Percentiles rank a stretch among this genome's conserved stretches.
phyloP scores from a whole-genome alignment of 2,113 vertebrate genomes.

The Megaceryle maxima region DNA sequence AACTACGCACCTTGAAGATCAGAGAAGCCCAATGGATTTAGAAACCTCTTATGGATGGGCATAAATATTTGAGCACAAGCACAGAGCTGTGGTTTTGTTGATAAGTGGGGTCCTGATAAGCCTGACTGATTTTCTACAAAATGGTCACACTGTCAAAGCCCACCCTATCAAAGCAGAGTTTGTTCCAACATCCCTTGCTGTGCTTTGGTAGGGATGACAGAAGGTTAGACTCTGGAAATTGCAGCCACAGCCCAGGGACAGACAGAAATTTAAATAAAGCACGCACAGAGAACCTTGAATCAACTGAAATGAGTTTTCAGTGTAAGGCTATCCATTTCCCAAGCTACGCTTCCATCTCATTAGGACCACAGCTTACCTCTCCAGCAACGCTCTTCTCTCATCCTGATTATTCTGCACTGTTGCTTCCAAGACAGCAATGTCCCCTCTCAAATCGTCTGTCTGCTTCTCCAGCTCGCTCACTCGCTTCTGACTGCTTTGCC shows the following conservation, averaged over 20 bases:
- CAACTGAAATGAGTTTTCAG: not conserved
- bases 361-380: conserved; percentile 78
- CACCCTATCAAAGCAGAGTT: not conserved
- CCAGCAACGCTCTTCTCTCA: conserved; percentile 90
- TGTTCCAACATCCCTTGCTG: not conserved
- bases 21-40: not conserved
- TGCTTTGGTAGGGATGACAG: not conserved
- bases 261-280: not conserved
- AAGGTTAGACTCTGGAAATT: not conserved
- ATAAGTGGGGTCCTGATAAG: not conserved
- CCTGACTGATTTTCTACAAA: not conserved
- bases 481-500: conserved; percentile 91
- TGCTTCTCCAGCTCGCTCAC: conserved; percentile 94
- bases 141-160: rapidly evolving
- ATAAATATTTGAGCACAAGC: not conserved
- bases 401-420: conserved; percentile 98
- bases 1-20: not conserved
- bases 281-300: not conserved
- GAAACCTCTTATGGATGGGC: not conserved
- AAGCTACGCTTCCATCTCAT: rapidly evolving
- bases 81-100: not conserved
- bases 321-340: not conserved
- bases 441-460: conserved; percentile 92
- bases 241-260: not conserved
- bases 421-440: conserved; percentile 95